phyloP scores from a whole-genome alignment of 1,140 invertebrate species.

The Brachionus rubens region DNA sequence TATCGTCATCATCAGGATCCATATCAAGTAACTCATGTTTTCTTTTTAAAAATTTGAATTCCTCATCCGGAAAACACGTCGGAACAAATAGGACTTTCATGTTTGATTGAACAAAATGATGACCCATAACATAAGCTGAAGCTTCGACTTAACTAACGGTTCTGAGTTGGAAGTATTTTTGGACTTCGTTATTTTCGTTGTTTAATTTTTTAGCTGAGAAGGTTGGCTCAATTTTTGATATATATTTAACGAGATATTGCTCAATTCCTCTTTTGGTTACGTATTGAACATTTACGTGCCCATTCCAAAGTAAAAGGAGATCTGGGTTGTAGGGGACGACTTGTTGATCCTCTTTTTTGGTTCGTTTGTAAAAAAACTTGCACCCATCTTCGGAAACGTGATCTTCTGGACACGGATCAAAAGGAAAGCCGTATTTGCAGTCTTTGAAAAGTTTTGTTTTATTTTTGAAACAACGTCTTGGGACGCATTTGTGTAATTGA shows the following conservation, averaged over 20 bases:
- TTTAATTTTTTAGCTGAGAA: background rate
- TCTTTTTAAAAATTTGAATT: constrained; percentile 20
- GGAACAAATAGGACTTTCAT: constrained; percentile 3
- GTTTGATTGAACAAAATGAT: constrained; percentile 10
- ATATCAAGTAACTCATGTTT: background rate
- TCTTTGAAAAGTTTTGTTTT: background rate
- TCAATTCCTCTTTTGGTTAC: background rate
- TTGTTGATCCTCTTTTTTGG: too few relatives aligned
- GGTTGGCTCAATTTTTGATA: background rate
- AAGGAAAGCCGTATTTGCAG: background rate
- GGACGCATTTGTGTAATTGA: background rate
- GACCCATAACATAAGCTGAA: background rate
- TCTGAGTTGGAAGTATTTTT: too few relatives aligned
- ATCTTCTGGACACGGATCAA: too few relatives aligned
- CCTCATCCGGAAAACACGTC: background rate
- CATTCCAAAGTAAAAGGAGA: background rate
- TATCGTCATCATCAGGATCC: background rate
- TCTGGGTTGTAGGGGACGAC: background rate
- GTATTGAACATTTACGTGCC: background rate
- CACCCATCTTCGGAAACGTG: too few relatives aligned
- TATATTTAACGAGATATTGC: background rate
- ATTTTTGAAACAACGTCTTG: background rate
- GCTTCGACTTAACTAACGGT: background rate
- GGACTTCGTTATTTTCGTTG: too few relatives aligned
- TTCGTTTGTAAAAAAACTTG: too few relatives aligned